phyloP scores from a whole-genome alignment of 2,888 invertebrate species.

The Ichneumoninae sp. region DNA sequence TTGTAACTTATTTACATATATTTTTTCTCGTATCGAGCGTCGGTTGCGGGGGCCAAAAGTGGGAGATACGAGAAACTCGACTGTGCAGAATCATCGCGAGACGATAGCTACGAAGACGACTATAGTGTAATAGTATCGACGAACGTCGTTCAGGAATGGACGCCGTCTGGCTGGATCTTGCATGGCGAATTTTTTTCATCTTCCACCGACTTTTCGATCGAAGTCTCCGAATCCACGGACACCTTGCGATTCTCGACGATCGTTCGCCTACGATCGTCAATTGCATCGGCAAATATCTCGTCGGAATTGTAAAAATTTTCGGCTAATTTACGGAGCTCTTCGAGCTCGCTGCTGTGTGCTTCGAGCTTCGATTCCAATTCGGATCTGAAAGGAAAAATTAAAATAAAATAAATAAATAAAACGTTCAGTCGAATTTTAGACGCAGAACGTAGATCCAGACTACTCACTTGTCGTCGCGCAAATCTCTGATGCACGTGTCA shows the following conservation, averaged over 20 bases:
- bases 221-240: slow-evolving; percentile 23
- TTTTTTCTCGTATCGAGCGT: slow-evolving; percentile 38
- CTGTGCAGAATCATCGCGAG: slow-evolving; percentile 52
- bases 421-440: not conserved
- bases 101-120: slow-evolving; percentile 57
- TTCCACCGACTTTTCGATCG: slow-evolving; percentile 41
- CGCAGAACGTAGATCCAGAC: not conserved
- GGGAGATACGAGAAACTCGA: slow-evolving; percentile 53
- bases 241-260: slow-evolving; percentile 76
- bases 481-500: slow-evolving; percentile 88
- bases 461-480: slow-evolving; percentile 88
- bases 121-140: slow-evolving; percentile 39
- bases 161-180: slow-evolving; percentile 8
- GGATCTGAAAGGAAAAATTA: slow-evolving; percentile 70
- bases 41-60: not conserved
- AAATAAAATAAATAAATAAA: not conserved
- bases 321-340: slow-evolving; percentile 75
- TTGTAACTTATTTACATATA: slow-evolving; percentile 57
- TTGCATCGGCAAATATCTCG: slow-evolving; percentile 73
- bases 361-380: slow-evolving; percentile 81
- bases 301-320: slow-evolving; percentile 73
- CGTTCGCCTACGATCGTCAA: slow-evolving; percentile 74
- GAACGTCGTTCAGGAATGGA: slow-evolving; percentile 7
- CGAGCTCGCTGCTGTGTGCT: slow-evolving; percentile 73
- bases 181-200: slow-evolving; percentile 40